phyloP scores from a whole-genome alignment of 2,888 invertebrate species.

The Aphodius sticticus region DNA sequence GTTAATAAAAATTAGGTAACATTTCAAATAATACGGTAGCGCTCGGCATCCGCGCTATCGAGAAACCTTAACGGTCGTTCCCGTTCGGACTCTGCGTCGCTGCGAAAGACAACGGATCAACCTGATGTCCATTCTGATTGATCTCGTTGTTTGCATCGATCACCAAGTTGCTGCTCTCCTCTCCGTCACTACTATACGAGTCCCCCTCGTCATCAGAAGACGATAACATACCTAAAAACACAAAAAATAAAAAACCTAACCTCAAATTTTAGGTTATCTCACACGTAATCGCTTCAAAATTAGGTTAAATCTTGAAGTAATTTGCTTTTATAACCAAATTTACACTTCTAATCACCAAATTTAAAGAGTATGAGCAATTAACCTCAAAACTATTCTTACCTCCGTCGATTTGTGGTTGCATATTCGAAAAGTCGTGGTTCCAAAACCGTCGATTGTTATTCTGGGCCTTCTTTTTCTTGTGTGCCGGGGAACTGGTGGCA shows the following conservation, averaged over 20 bases:
- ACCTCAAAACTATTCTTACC: constrained; percentile 55
- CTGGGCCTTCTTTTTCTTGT: constrained; percentile 66
- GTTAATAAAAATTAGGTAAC: constrained; percentile 9
- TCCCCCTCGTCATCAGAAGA: constrained; percentile 71
- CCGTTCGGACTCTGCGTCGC: constrained; percentile 46
- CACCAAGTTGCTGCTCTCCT: constrained; percentile 63
- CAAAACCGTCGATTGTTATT: constrained; percentile 76
- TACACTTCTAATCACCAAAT: background rate
- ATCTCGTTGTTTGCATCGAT: constrained; percentile 60
- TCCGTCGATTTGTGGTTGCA: constrained; percentile 69
- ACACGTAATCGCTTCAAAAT: background rate
- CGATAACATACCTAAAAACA: constrained; percentile 64
- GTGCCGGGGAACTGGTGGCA: constrained; percentile 47
- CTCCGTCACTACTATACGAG: constrained; percentile 65
- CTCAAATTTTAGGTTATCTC: background rate
- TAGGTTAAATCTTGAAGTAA: background rate
- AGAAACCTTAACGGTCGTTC: constrained; percentile 37
- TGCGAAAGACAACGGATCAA: constrained; percentile 49
- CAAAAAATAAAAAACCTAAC: background rate
- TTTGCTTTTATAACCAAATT: background rate
- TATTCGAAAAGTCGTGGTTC: constrained; percentile 73
- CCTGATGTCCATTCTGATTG: constrained; percentile 55
- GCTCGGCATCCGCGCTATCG: background rate
- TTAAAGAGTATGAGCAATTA: background rate
- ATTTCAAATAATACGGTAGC: constrained; percentile 10